Percentiles rank a stretch among this genome's conserved stretches.
Conservation (phyloP, 2,888 invertebrate species). For the Drosophila siamana region DNA sequence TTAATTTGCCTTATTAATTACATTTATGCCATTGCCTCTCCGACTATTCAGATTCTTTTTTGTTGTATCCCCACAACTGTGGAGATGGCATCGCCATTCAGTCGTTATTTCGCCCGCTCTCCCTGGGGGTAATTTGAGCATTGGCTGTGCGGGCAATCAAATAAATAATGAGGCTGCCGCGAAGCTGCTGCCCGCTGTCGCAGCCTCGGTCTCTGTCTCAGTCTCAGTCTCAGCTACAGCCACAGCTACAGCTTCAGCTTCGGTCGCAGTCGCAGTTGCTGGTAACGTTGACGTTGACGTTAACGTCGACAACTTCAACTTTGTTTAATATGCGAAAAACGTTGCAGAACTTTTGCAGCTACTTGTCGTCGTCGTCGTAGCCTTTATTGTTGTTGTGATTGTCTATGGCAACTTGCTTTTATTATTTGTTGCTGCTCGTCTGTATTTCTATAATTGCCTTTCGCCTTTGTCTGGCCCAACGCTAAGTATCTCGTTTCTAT, state of each 20-base stretch:
- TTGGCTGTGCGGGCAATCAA: slow-evolving; percentile 79
- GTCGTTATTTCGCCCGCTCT: slow-evolving; percentile 33
- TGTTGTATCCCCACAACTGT: not conserved
- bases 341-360: slow-evolving; percentile 74
- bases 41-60: slow-evolving; percentile 59
- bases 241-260: not conserved
- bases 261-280: slow-evolving; percentile 10
- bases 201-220: slow-evolving; percentile 5
- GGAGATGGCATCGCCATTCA: slow-evolving; percentile 11
- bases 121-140: slow-evolving; percentile 76
- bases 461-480: slow-evolving; percentile 65
- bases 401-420: slow-evolving; percentile 76
- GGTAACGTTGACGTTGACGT: slow-evolving; percentile 27
- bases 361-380: slow-evolving; percentile 61
- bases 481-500: slow-evolving; percentile 53
- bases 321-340: slow-evolving; percentile 81
- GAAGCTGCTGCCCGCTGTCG: slow-evolving; percentile 39
- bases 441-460: slow-evolving; percentile 75
- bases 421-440: slow-evolving; percentile 75
- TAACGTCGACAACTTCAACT: slow-evolving; percentile 59
- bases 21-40: slow-evolving; percentile 66
- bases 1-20: slow-evolving; percentile 82
- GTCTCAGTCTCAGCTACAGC: not conserved
- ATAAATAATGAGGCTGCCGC: slow-evolving; percentile 77
- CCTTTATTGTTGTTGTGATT: slow-evolving; percentile 41